These are phyloP conservation scores for Hylaea fasciaria DNA, from an alignment of 2,888 invertebrate species.

Conservation along the genomic window DNA sequence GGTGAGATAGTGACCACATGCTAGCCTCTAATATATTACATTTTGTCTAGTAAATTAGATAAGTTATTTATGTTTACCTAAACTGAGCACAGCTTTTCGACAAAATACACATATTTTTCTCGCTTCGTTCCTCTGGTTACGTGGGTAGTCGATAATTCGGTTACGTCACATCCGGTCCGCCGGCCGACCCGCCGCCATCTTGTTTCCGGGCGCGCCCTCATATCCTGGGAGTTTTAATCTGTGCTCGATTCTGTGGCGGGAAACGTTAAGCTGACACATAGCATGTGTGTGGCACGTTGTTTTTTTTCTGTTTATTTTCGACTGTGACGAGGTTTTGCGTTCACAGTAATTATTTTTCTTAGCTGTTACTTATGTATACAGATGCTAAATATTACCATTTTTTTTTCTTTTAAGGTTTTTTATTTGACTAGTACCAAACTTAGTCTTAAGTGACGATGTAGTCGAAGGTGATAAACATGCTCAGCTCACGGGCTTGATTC, in stretches of 20 bases:
- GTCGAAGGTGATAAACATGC: too few species aligned
- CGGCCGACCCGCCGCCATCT: conserved; percentile 55
- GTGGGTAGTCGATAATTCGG: conserved; percentile 39
- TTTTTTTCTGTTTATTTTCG: conserved; percentile 20
- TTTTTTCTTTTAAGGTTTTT: too few species aligned
- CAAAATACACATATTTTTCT: conserved; percentile 3
- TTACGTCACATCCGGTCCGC: conserved; percentile 54
- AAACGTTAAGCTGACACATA: conserved; percentile 32
- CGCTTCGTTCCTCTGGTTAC: background rate
- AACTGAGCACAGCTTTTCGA: background rate
- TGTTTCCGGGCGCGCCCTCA: conserved; percentile 48
- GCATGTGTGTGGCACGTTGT: conserved; percentile 13
- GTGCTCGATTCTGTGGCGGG: conserved; percentile 43
- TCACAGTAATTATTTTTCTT: too few species aligned
- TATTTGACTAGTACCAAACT: too few species aligned
- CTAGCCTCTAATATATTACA: too few species aligned
- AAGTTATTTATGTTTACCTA: too few species aligned
- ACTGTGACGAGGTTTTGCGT: background rate
- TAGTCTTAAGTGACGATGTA: too few species aligned
- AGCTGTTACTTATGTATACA: too few species aligned
- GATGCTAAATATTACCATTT: too few species aligned
- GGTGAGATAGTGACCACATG: too few species aligned
- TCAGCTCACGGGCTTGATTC: too few species aligned
- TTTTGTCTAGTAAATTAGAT: too few species aligned
- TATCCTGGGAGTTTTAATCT: conserved; percentile 31